phyloP scores from a whole-genome alignment of 2,797 vertebrate species.

The Ctenochaetus hawaiiensis region DNA sequence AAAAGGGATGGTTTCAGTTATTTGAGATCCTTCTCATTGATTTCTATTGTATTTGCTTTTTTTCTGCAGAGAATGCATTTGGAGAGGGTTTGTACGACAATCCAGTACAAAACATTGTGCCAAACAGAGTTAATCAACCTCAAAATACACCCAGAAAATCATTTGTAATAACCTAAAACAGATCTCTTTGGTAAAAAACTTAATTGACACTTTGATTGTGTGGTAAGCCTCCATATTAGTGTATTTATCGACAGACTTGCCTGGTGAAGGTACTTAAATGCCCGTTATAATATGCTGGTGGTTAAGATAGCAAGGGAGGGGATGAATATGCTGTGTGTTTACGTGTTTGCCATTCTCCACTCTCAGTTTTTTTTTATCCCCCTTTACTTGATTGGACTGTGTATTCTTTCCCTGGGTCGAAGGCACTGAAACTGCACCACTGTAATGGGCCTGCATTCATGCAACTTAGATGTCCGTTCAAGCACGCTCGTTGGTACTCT shows the following conservation, averaged over 20 bases:
- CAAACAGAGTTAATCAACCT: conserved; percentile 39
- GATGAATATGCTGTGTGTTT: conserved; percentile 61
- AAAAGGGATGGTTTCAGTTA: conserved; percentile 31
- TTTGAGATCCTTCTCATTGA: conserved; percentile 15
- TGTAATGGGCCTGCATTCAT: conserved; percentile 75
- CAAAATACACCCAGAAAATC: conserved; percentile 16
- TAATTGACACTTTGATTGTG: conserved; percentile 33
- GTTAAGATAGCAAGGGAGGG: conserved; percentile 34
- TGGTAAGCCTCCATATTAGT: conserved; percentile 64
- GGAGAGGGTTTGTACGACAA: conserved; percentile 37
- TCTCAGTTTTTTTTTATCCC: neutral
- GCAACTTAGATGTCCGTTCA: conserved; percentile 73
- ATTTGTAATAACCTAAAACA: conserved; percentile 36
- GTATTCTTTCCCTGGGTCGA: conserved; percentile 71
- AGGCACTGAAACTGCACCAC: conserved; percentile 80
- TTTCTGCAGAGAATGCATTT: conserved; percentile 13
- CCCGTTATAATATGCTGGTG: conserved; percentile 46
- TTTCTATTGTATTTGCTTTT: conserved; percentile 22
- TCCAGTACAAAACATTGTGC: conserved; percentile 53
- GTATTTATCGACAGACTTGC: conserved; percentile 69
- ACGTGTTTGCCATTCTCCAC: conserved; percentile 55
- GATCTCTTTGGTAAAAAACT: conserved; percentile 18
- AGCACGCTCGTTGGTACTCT: conserved; percentile 78
- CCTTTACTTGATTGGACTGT: conserved; percentile 66
- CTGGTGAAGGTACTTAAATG: conserved; percentile 75